Conservation (phyloP, 2,888 invertebrate genomes). For the Meteorus cinctellus region DNA sequence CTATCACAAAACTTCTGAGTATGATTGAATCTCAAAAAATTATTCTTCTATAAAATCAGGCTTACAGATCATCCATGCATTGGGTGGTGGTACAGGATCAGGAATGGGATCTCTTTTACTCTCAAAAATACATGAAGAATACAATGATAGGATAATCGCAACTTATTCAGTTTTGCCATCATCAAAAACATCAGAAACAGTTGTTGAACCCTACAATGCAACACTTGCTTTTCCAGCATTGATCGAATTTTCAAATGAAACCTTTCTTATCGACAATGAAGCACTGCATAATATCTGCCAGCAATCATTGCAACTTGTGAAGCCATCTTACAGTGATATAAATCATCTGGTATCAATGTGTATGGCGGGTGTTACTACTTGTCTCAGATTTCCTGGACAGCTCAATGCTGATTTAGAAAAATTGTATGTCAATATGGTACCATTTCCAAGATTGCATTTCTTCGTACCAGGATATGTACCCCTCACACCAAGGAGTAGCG, state of each 20-base stretch:
- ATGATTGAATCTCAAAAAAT: background rate
- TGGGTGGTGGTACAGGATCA: slow-evolving; percentile 85
- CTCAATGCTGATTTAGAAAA: slow-evolving; percentile 94
- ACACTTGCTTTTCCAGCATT: slow-evolving; percentile 90
- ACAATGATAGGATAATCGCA: slow-evolving; percentile 86
- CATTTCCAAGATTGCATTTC: slow-evolving; percentile 93
- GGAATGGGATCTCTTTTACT: slow-evolving; percentile 88
- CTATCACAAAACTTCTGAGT: too few species aligned
- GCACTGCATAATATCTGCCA: slow-evolving; percentile 94
- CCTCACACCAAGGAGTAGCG: slow-evolving; percentile 79
- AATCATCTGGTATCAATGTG: slow-evolving; percentile 92
- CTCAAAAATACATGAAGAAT: slow-evolving; percentile 91
- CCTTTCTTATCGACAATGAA: slow-evolving; percentile 94
- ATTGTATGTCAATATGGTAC: slow-evolving; percentile 96
- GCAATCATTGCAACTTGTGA: slow-evolving; percentile 88
- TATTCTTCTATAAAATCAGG: slow-evolving; percentile 70
- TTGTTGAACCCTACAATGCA: slow-evolving; percentile 93
- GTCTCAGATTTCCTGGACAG: slow-evolving; percentile 93
- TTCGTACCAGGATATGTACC: slow-evolving; percentile 88
- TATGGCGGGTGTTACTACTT: slow-evolving; percentile 92
- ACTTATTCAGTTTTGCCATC: slow-evolving; percentile 85
- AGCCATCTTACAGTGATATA: slow-evolving; percentile 93
- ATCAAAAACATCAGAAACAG: slow-evolving; percentile 91
- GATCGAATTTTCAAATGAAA: slow-evolving; percentile 92
- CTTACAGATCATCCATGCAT: slow-evolving; percentile 88